Evolutionary conservation across 2,797 vertebrate genomes (phyloP).

Genomic region (Malacoraja senta): DNA sequence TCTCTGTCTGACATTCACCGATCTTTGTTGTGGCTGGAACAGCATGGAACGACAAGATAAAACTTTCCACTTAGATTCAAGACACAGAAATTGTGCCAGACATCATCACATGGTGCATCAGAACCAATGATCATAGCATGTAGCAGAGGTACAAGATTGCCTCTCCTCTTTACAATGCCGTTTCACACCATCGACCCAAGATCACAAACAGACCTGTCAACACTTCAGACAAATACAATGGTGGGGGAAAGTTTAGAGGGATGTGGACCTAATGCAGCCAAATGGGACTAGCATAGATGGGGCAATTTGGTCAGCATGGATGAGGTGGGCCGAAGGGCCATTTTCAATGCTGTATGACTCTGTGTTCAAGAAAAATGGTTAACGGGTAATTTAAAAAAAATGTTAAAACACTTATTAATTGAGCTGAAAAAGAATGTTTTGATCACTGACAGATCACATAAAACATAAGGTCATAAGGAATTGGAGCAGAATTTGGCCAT

Average conservation of each 20-base stretch:
- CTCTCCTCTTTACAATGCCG: not conserved
- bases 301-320: too few relatives aligned
- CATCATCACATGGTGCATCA: too few relatives aligned
- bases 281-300: too few relatives aligned
- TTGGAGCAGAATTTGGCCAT: too few relatives aligned
- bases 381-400: not conserved
- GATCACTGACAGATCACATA: not conserved
- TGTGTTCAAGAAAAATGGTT: not conserved
- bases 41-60: not conserved
- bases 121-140: not conserved
- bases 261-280: too few relatives aligned
- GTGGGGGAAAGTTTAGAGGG: too few relatives aligned
- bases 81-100: not conserved
- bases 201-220: not conserved
- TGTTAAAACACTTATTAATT: not conserved
- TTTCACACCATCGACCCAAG: not conserved
- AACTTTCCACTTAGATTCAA: not conserved
- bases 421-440: not conserved
- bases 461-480: too few relatives aligned
- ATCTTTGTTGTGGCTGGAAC: not conserved
- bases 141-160: not conserved
- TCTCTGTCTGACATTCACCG: not conserved
- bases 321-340: too few relatives aligned
- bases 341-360: too few relatives aligned
- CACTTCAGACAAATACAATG: too few relatives aligned